A percentile compares a stretch with the other conserved stretches of the same genome.
These are phyloP conservation scores for Leucosticte australis DNA, from an alignment of 2,113 vertebrate species.

Conservation along the genomic window DNA sequence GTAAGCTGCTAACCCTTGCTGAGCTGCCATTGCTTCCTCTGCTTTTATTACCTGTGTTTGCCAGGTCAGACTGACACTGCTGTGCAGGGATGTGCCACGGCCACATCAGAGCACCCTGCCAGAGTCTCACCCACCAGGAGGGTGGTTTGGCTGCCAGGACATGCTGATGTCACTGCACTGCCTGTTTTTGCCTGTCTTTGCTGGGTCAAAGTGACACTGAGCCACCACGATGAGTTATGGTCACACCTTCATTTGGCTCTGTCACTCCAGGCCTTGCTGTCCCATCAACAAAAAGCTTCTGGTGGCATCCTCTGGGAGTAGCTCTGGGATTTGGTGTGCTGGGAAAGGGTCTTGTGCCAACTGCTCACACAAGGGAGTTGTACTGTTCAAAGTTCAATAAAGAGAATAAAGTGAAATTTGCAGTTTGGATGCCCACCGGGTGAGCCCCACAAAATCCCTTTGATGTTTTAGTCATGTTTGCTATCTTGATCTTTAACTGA, in stretches of 20 bases:
- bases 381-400: background rate
- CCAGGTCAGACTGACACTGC: slow-evolving; percentile 8
- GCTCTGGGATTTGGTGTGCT: background rate
- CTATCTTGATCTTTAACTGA: background rate
- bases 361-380: background rate
- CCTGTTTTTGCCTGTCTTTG: background rate
- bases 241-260: background rate
- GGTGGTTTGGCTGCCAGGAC: background rate
- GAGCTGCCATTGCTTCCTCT: background rate
- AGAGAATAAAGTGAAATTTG: background rate
- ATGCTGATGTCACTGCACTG: background rate
- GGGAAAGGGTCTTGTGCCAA: background rate
- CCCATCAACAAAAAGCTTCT: background rate
- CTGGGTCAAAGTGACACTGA: slow-evolving; percentile 37
- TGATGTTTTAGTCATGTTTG: background rate
- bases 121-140: background rate
- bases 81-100: background rate
- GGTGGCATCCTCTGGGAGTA: background rate
- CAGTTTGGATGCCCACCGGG: background rate
- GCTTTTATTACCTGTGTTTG: background rate
- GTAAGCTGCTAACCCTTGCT: background rate
- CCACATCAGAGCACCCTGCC: background rate
- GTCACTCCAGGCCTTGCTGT: background rate
- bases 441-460: background rate
- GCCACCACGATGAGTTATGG: background rate